Conservation (phyloP, 1,140 invertebrate genomes). For the Drosophila pectinifera region DNA sequence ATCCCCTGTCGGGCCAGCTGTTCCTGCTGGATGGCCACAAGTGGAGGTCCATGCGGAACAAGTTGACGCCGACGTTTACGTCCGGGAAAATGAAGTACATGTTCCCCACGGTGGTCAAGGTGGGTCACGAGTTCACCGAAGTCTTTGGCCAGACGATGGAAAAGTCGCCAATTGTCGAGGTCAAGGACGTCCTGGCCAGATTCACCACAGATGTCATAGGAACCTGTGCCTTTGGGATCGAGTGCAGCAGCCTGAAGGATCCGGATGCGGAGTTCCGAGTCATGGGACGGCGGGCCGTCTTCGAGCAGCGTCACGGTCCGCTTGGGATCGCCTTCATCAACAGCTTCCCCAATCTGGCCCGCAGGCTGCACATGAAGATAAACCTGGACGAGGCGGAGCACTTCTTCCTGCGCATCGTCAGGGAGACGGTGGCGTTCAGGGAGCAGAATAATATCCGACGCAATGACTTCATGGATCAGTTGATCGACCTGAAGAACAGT, state of each 20-base stretch:
- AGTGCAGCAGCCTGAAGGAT: slow-evolving; percentile 86
- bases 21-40: slow-evolving; percentile 85
- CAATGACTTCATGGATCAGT: slow-evolving; percentile 87
- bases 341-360: slow-evolving; percentile 61
- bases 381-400: slow-evolving; percentile 84
- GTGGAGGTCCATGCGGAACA: slow-evolving; percentile 86
- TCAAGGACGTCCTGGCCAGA: slow-evolving; percentile 71
- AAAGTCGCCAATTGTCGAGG: slow-evolving; percentile 52
- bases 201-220: slow-evolving; percentile 86
- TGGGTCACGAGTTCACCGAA: slow-evolving; percentile 73
- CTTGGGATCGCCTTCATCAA: slow-evolving; percentile 35
- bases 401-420: slow-evolving; percentile 86
- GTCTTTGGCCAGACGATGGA: slow-evolving; percentile 44
- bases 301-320: slow-evolving; percentile 35
- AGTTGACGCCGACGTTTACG: slow-evolving; percentile 87
- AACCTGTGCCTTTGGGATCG: slow-evolving; percentile 88
- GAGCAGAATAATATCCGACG: slow-evolving; percentile 85
- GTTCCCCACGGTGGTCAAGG: slow-evolving; percentile 82
- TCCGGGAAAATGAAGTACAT: slow-evolving; percentile 87
- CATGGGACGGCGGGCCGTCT: slow-evolving; percentile 69
- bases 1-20: slow-evolving; percentile 86
- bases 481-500: slow-evolving; percentile 86
- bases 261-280: slow-evolving; percentile 86
- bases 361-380: slow-evolving; percentile 68
- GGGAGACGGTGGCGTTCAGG: slow-evolving; percentile 85